Percentiles rank a stretch among this genome's conserved stretches.
Conservation (phyloP, 1,140 invertebrate genomes). For the Drosophila azteca region DNA sequence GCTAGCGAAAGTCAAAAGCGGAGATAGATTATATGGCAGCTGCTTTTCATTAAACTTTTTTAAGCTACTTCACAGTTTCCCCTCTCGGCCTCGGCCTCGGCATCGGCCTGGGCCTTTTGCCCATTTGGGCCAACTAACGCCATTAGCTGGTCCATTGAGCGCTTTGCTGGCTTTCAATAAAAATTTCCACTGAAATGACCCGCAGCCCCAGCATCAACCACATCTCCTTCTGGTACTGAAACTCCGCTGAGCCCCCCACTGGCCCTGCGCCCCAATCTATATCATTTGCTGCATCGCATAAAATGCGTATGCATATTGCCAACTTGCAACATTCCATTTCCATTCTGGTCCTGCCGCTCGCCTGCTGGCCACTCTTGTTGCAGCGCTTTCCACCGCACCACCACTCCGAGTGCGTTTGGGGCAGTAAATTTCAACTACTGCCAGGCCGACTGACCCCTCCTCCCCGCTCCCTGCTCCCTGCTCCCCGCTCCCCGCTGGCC, state of each 20-base stretch:
- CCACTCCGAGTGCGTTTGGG: conserved; percentile 43
- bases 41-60: conserved; percentile 74
- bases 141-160: conserved; percentile 79
- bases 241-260: background rate
- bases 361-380: background rate
- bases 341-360: too few relatives aligned
- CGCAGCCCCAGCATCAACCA: conserved; percentile 7
- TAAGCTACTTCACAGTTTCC: conserved; percentile 65
- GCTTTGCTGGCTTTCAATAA: conserved; percentile 81
- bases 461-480: too few relatives aligned
- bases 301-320: conserved; percentile 80
- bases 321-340: conserved; percentile 63
- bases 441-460: conserved; percentile 25
- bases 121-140: conserved; percentile 72
- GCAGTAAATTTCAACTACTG: conserved; percentile 80
- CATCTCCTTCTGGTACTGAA: background rate
- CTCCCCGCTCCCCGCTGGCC: too few relatives aligned
- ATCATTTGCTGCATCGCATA: conserved; percentile 57
- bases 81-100: background rate
- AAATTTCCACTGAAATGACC: conserved; percentile 78
- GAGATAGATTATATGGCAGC: conserved; percentile 29
- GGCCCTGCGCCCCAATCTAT: background rate
- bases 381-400: conserved; percentile 8
- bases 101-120: conserved; percentile 26
- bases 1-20: conserved; percentile 54